Conservation (phyloP, 2,888 invertebrate species). For the Odontothrips loti region DNA sequence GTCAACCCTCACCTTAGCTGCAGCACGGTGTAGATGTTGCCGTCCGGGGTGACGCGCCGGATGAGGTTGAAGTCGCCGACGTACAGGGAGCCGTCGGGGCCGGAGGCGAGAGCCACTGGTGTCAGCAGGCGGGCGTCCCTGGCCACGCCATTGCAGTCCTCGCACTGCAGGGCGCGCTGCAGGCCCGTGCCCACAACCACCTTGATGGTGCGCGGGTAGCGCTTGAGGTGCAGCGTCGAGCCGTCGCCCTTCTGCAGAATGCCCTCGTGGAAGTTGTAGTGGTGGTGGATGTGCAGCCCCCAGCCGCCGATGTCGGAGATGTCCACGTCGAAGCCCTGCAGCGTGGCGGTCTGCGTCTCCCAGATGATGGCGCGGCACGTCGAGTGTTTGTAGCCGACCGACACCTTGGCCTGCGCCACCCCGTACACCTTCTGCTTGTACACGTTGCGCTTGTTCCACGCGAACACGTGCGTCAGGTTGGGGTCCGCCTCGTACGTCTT, state of each 20-base stretch:
- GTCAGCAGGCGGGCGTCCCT: slow-evolving; percentile 83
- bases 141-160: slow-evolving; percentile 81
- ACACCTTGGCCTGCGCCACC: slow-evolving; percentile 79
- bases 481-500: slow-evolving; percentile 95
- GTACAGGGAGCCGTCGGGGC: slow-evolving; percentile 93
- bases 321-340: slow-evolving; percentile 94
- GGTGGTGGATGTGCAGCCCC: slow-evolving; percentile 97
- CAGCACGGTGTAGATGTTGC: slow-evolving; percentile 82
- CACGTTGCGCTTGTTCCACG: slow-evolving; percentile 97
- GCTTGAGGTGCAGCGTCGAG: slow-evolving; percentile 87
- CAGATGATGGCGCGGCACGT: slow-evolving; percentile 84
- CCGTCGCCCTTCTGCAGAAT: slow-evolving; percentile 98
- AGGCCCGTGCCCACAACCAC: slow-evolving; percentile 91
- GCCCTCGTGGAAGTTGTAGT: slow-evolving; percentile 97
- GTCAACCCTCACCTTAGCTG: slow-evolving; percentile 64
- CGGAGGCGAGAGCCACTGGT: slow-evolving; percentile 90
- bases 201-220: slow-evolving; percentile 83
- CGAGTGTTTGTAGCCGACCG: slow-evolving; percentile 91
- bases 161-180: slow-evolving; percentile 78
- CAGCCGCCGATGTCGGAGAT: slow-evolving; percentile 97
- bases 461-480: slow-evolving; percentile 89
- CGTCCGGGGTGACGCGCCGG: slow-evolving; percentile 83
- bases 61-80: slow-evolving; percentile 96
- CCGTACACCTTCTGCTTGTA: slow-evolving; percentile 94
- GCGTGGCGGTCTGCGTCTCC: slow-evolving; percentile 89